Evolutionary conservation across 2,888 invertebrate genomes (phyloP).

Genomic region (Rotaria sp.): DNA sequence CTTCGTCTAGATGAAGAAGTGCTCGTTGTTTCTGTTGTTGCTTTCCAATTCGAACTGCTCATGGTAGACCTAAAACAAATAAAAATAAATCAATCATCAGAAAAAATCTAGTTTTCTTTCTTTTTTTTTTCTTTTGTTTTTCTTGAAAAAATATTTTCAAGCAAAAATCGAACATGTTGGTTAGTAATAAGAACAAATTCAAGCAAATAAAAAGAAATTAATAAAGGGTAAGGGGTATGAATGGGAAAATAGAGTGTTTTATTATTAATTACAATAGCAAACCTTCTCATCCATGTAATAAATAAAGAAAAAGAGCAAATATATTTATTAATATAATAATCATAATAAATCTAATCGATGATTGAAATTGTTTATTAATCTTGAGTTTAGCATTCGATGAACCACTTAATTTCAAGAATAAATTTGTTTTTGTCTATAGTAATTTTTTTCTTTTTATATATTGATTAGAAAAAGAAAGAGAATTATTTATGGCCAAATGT

Average conservation of each 20-base stretch:
- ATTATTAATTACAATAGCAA: background rate
- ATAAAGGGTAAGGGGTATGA: background rate
- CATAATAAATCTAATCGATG: background rate
- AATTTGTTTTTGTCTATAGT: background rate
- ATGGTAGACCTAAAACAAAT: background rate
- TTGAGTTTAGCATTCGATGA: background rate
- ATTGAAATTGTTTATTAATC: background rate
- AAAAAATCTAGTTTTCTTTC: background rate
- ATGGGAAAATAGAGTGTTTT: background rate
- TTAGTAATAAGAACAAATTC: background rate
- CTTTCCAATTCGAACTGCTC: background rate
- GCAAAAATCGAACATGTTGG: background rate
- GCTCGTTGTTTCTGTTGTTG: background rate
- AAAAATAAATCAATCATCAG: background rate
- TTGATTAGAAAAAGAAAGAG: background rate
- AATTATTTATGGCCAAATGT: no score
- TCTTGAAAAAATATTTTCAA: background rate
- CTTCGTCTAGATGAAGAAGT: background rate
- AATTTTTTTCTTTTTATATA: no score
- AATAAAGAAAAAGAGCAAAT: background rate
- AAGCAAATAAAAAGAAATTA: background rate
- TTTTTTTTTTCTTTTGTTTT: no score
- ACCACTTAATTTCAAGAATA: background rate
- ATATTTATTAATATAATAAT: background rate
- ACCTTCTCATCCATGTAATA: background rate